A percentile compares a stretch with the other conserved stretches of the same genome.
Evolutionary conservation across 2,888 invertebrate species (phyloP).

Genomic region (Homarus gammarus): DNA sequence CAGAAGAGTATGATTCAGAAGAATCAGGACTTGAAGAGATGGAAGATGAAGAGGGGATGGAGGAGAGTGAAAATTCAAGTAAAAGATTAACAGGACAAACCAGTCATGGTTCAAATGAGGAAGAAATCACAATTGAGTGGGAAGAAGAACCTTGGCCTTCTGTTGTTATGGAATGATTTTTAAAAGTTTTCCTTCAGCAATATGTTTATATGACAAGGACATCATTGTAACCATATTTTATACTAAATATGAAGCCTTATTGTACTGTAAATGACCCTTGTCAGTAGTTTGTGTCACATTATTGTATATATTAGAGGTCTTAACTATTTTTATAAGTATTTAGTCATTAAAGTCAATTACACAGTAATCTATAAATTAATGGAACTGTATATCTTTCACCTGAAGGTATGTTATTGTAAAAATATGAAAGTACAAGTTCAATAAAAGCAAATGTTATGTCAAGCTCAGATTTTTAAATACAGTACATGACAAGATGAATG

Average conservation of each 20-base stretch:
- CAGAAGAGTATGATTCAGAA: conserved; percentile 8
- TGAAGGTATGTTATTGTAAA: not conserved
- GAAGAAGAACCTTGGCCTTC: conserved; percentile 10
- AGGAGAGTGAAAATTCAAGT: not conserved
- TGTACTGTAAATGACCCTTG: conserved; percentile 8
- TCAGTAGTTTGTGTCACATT: not conserved
- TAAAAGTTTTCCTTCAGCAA: not conserved
- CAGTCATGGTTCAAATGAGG: not conserved
- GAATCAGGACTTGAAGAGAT: conserved; percentile 16
- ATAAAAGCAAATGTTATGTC: too few relatives aligned
- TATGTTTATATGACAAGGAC: not conserved
- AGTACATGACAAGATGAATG: too few relatives aligned
- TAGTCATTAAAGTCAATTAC: not conserved
- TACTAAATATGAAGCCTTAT: not conserved
- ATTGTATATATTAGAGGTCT: not conserved
- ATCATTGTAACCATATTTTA: not conserved
- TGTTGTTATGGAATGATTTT: not conserved
- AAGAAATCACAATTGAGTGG: conserved; percentile 29
- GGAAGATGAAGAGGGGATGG: conserved; percentile 11
- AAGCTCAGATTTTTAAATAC: too few relatives aligned
- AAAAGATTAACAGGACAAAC: not conserved
- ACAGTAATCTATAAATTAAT: too few relatives aligned
- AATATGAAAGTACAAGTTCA: too few relatives aligned
- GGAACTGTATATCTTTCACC: not conserved
- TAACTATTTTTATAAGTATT: not conserved